phyloP scores from a whole-genome alignment of 2,888 invertebrate species.

The Drepana falcataria region DNA sequence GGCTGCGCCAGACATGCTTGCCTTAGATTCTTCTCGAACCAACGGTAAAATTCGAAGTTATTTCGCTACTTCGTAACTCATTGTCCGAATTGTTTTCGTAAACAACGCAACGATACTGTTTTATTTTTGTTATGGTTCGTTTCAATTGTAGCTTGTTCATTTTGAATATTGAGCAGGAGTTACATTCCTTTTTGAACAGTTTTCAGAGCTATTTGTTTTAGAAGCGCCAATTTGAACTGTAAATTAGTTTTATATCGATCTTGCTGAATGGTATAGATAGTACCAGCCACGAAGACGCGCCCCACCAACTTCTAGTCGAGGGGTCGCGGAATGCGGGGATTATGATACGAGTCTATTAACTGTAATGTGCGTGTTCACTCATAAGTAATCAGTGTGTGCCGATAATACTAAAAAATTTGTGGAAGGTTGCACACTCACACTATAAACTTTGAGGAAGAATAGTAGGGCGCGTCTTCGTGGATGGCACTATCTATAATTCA shows the following conservation, averaged over 20 bases:
- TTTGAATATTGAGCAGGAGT: constrained; percentile 1
- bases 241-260: neutral
- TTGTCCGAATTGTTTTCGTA: constrained; percentile 49
- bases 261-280: too few species aligned
- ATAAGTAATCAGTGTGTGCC: too few species aligned
- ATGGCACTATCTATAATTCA: too few species aligned
- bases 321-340: too few species aligned
- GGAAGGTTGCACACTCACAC: too few species aligned
- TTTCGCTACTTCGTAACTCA: constrained; percentile 50
- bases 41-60: constrained; percentile 48
- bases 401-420: too few species aligned
- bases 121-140: constrained; percentile 22
- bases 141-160: constrained; percentile 1
- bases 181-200: constrained; percentile 16
- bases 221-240: constrained; percentile 11
- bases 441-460: too few species aligned
- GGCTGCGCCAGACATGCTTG: constrained; percentile 36
- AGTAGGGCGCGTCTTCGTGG: too few species aligned
- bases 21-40: constrained; percentile 36
- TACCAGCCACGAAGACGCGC: too few species aligned
- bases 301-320: too few species aligned
- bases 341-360: too few species aligned
- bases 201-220: constrained; percentile 13
- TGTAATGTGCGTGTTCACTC: too few species aligned
- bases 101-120: constrained; percentile 40